phyloP scores from a whole-genome alignment of 1,140 invertebrate genomes.

The Brachionus rotundiformis region DNA sequence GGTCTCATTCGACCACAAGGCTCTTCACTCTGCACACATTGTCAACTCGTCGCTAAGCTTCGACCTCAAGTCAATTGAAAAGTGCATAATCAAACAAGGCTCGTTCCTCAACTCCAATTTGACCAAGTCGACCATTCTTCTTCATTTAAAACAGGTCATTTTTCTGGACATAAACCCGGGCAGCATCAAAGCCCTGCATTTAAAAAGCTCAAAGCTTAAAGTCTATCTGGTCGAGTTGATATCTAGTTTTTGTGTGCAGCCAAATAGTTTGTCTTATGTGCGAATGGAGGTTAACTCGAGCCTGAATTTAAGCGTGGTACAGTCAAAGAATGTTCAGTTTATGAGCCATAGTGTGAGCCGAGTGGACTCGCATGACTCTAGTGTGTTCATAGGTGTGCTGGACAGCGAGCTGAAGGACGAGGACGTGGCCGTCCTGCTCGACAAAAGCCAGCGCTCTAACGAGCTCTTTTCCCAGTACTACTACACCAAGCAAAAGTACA shows the following conservation, averaged over 20 bases:
- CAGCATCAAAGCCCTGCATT: background rate
- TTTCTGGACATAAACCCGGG: conserved; percentile 25
- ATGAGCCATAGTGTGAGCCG: background rate
- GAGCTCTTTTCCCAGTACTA: background rate
- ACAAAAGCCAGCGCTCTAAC: background rate
- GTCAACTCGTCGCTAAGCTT: background rate
- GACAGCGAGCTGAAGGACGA: background rate
- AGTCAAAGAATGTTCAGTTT: conserved; percentile 34
- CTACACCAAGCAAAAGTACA: conserved; percentile 17
- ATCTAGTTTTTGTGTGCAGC: conserved; percentile 26
- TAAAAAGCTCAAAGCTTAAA: background rate
- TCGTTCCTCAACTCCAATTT: background rate
- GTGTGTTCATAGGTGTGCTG: background rate
- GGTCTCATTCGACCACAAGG: background rate
- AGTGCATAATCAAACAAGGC: background rate
- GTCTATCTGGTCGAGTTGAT: conserved; percentile 4
- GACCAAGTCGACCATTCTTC: background rate
- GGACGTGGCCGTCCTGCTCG: background rate
- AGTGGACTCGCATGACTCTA: background rate
- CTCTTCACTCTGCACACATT: background rate
- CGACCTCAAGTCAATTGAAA: conserved; percentile 6
- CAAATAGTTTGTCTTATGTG: background rate
- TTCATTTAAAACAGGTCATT: background rate
- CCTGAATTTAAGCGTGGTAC: background rate
- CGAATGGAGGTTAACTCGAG: background rate